These are phyloP conservation scores for Salticus scenicus DNA, from an alignment of 2,888 invertebrate species.

Conservation along the genomic window DNA sequence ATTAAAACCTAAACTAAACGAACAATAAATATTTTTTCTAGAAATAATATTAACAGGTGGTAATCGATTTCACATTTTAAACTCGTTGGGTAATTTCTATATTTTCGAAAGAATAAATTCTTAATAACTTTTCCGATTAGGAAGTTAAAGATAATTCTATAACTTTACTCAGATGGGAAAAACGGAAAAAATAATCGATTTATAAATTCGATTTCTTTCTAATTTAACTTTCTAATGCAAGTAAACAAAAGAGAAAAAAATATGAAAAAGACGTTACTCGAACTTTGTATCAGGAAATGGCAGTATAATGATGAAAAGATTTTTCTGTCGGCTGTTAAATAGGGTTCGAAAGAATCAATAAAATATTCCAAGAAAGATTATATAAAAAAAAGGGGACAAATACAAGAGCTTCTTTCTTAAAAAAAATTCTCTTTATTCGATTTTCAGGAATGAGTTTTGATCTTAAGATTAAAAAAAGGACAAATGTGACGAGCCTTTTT, in stretches of 20 bases:
- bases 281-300: slow-evolving; percentile 37
- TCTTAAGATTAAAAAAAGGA: too few species aligned
- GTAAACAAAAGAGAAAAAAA: not conserved
- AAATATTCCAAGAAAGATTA: slow-evolving; percentile 25
- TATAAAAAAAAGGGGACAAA: slow-evolving; percentile 23
- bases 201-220: slow-evolving; percentile 44
- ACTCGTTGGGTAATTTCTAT: too few species aligned
- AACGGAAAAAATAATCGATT: slow-evolving; percentile 35
- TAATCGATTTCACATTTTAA: too few species aligned
- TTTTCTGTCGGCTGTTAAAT: slow-evolving; percentile 40
- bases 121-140: too few species aligned
- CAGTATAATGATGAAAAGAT: slow-evolving; percentile 53
- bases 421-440: slow-evolving; percentile 53
- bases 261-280: slow-evolving; percentile 14
- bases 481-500: too few species aligned
- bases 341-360: slow-evolving; percentile 47
- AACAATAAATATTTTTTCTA: too few species aligned
- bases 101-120: too few species aligned
- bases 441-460: not conserved
- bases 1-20: too few species aligned
- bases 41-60: too few species aligned
- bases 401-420: slow-evolving; percentile 44
- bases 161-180: too few species aligned
- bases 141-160: too few species aligned
- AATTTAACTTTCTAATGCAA: slow-evolving; percentile 31